phyloP scores from a whole-genome alignment of 2,113 vertebrate genomes.

The Paratilapia polleni region DNA sequence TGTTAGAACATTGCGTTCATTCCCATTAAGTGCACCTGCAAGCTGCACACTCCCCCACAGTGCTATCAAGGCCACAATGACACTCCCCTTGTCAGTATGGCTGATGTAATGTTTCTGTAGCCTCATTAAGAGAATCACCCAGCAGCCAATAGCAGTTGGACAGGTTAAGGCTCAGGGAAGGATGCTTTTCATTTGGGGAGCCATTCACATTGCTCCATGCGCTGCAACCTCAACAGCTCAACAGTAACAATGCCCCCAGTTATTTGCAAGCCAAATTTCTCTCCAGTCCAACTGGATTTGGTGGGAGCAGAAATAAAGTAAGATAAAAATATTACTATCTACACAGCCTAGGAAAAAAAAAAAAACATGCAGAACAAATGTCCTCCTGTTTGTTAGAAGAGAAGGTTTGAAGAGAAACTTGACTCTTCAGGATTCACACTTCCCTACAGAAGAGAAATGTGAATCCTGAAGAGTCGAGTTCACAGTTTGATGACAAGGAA shows the following conservation, averaged over 20 bases:
- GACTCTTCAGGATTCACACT: too few relatives aligned
- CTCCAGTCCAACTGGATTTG: slow-evolving; percentile 2
- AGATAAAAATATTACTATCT: slow-evolving; percentile 23
- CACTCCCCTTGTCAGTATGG: slow-evolving; percentile 21
- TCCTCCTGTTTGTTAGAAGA: not conserved
- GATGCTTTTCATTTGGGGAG: slow-evolving; percentile 41
- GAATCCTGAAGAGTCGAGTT: not conserved
- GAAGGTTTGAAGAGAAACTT: too few relatives aligned
- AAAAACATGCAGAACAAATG: not conserved
- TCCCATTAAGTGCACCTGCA: slow-evolving; percentile 30
- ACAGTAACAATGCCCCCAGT: slow-evolving; percentile 42
- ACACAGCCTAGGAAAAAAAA: not conserved
- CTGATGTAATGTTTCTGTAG: slow-evolving; percentile 62
- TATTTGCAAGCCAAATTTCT: slow-evolving; percentile 77
- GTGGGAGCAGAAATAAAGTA: slow-evolving; percentile 26
- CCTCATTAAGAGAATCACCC: slow-evolving; percentile 27
- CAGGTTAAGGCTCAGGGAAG: slow-evolving; percentile 65
- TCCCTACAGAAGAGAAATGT: not conserved
- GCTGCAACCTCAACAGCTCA: slow-evolving; percentile 54
- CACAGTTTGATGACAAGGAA: not conserved
- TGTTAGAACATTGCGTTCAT: slow-evolving; percentile 41
- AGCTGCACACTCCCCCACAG: slow-evolving; percentile 19
- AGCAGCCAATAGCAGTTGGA: slow-evolving; percentile 75
- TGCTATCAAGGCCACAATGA: slow-evolving; percentile 34
- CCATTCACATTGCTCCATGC: slow-evolving; percentile 72